Evolutionary conservation across 2,113 vertebrate species (phyloP).

Genomic region (Brachypodius melanocephalos): DNA sequence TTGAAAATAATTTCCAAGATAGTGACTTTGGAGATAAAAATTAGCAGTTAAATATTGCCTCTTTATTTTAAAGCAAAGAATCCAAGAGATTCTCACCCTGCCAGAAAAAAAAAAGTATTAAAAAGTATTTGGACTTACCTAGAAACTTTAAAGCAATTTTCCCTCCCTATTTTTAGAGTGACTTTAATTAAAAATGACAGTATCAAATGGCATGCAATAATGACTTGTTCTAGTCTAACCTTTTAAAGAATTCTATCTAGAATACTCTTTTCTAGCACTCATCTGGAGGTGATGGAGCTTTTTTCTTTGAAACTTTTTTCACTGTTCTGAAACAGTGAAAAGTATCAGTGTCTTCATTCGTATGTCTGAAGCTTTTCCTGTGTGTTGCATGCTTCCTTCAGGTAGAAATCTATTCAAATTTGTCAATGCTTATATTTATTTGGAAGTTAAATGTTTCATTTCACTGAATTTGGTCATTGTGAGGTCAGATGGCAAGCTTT

Average conservation of each 20-base stretch:
- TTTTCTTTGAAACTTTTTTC: neutral
- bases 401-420: neutral
- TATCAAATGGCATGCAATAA: neutral
- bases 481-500: neutral
- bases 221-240: neutral
- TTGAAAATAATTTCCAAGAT: neutral
- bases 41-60: neutral
- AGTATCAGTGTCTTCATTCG: neutral
- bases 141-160: neutral
- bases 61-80: neutral
- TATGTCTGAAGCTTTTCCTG: neutral
- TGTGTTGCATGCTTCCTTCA: neutral
- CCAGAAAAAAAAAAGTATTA: neutral
- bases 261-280: neutral
- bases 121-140: neutral
- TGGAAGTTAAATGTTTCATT: neutral
- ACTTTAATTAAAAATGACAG: conserved; percentile 11
- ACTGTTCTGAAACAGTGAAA: neutral
- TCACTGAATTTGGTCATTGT: neutral
- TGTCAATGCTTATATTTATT: neutral
- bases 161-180: neutral
- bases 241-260: neutral
- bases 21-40: neutral
- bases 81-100: neutral
- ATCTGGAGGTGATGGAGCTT: neutral